Percentiles rank a stretch among this genome's conserved stretches.
Conservation (phyloP, 2,888 invertebrate species). For the Melanostoma mellinum region DNA sequence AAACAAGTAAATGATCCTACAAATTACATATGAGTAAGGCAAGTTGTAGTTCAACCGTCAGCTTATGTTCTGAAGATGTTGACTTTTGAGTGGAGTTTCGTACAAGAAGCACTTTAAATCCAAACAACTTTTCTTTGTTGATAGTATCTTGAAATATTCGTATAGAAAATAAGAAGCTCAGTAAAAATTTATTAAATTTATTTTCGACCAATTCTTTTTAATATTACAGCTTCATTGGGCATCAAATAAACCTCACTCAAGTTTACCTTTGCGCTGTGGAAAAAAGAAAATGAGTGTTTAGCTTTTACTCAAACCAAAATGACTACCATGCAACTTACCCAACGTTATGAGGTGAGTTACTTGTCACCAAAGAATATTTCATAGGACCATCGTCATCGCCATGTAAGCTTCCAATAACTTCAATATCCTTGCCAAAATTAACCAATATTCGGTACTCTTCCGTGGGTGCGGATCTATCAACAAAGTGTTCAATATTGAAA, state of each 20-base stretch:
- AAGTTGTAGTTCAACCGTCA: too few species aligned
- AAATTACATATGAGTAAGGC: too few species aligned
- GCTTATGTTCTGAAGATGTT: too few species aligned
- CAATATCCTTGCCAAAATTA: conserved; percentile 77
- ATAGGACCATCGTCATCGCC: conserved; percentile 64
- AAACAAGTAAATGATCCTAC: too few species aligned
- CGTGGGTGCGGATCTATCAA: conserved; percentile 73
- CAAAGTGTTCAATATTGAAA: too few species aligned
- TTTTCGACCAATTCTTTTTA: conserved; percentile 59
- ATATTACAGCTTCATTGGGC: conserved; percentile 78
- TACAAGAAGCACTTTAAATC: too few species aligned
- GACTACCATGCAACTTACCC: conserved; percentile 74
- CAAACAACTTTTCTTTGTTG: too few species aligned
- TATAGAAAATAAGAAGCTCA: too few species aligned
- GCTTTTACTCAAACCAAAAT: neutral
- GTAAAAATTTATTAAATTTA: too few species aligned
- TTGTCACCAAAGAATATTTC: conserved; percentile 76
- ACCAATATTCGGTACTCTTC: conserved; percentile 78
- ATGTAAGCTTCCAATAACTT: conserved; percentile 70
- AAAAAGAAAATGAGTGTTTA: neutral
- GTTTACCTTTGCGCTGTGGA: conserved; percentile 75
- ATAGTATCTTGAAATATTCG: too few species aligned
- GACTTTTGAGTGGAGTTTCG: too few species aligned
- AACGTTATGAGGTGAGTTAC: conserved; percentile 74
- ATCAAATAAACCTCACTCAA: conserved; percentile 75